Evolutionary conservation across 2,797 vertebrate species (phyloP).

Genomic region (Melanotaenia maccullochi): DNA sequence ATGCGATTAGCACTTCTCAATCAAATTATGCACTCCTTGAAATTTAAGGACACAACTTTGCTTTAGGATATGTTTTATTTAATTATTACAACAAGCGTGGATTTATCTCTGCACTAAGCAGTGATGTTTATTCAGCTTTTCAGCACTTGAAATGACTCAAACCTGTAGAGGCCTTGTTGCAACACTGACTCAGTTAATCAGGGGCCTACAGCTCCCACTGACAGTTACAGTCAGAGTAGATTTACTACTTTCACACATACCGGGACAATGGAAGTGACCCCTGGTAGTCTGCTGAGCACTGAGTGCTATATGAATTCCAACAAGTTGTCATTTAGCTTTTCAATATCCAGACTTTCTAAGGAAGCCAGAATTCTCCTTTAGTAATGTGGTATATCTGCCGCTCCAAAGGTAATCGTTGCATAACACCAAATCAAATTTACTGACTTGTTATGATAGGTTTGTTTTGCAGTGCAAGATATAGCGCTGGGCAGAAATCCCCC

Average conservation of each 20-base stretch:
- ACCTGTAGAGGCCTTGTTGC: constrained; percentile 44
- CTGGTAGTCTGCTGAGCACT: constrained; percentile 27
- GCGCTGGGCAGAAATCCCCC: constrained; percentile 42
- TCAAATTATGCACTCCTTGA: constrained; percentile 7
- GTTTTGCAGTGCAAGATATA: constrained; percentile 49
- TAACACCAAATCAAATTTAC: constrained; percentile 26
- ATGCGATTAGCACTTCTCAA: constrained; percentile 6
- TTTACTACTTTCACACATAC: constrained; percentile 62
- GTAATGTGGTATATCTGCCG: constrained; percentile 4
- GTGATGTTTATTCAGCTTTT: constrained; percentile 70
- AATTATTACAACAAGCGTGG: constrained; percentile 46
- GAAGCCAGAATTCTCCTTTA: neutral
- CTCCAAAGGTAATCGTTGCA: constrained; percentile 5
- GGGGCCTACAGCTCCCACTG: constrained; percentile 42
- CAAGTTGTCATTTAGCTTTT: constrained; percentile 3
- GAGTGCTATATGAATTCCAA: constrained; percentile 19
- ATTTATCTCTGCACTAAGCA: constrained; percentile 10
- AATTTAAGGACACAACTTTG: constrained; percentile 6
- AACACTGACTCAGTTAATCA: constrained; percentile 59
- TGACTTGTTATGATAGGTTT: constrained; percentile 50
- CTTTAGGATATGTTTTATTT: constrained; percentile 40
- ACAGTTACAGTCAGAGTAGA: constrained; percentile 58
- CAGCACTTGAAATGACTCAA: constrained; percentile 8
- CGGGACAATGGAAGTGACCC: constrained; percentile 36
- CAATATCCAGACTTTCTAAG: neutral